These are phyloP conservation scores for Ophraella communa DNA, from an alignment of 2,888 invertebrate genomes.

Conservation along the genomic window DNA sequence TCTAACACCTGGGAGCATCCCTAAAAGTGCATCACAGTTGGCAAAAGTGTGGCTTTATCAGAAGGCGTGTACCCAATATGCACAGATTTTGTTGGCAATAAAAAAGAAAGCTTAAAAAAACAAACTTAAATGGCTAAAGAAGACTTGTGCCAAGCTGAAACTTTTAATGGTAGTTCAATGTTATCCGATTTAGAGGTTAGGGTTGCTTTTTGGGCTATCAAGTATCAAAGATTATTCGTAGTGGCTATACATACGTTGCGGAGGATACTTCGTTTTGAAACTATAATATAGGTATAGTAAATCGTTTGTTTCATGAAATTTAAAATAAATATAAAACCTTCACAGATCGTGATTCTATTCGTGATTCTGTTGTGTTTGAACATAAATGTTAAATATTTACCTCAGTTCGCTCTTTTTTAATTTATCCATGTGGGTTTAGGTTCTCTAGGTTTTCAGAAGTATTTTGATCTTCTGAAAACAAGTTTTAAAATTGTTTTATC, in stretches of 20 bases:
- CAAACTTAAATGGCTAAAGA: constrained; percentile 22
- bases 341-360: too few relatives aligned
- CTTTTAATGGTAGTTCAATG: constrained; percentile 51
- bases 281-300: background rate
- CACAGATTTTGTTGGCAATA: background rate
- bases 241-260: constrained; percentile 31
- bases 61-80: background rate
- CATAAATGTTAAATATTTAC: too few relatives aligned
- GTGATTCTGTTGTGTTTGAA: too few relatives aligned
- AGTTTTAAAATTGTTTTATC: too few relatives aligned
- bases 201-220: constrained; percentile 48
- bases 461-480: too few relatives aligned
- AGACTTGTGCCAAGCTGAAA: constrained; percentile 34
- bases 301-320: too few relatives aligned
- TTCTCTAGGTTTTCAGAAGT: too few relatives aligned
- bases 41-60: background rate
- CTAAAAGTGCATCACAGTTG: background rate
- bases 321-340: too few relatives aligned
- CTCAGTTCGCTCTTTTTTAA: too few relatives aligned
- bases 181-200: constrained; percentile 48
- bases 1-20: background rate
- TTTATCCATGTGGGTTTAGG: too few relatives aligned
- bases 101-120: constrained; percentile 14
- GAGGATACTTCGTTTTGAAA: background rate
- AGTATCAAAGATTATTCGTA: constrained; percentile 51